phyloP scores from a whole-genome alignment of 2,888 invertebrate species.

The Heliconius charithonia region DNA sequence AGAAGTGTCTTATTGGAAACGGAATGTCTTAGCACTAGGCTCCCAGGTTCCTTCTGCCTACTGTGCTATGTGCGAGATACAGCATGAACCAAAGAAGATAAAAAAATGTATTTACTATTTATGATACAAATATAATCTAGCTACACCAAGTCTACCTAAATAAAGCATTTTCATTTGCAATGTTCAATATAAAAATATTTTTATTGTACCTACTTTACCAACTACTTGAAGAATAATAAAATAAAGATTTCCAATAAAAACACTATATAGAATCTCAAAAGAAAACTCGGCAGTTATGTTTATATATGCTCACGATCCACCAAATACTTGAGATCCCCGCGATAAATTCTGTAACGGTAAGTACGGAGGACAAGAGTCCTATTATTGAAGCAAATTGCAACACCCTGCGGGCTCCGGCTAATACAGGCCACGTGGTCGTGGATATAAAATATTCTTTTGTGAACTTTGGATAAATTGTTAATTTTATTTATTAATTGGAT shows the following conservation, averaged over 20 bases:
- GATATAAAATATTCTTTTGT: slow-evolving; percentile 42
- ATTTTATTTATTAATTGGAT: background rate
- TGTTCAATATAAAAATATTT: background rate
- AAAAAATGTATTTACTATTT: background rate
- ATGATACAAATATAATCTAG: background rate
- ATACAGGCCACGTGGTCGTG: slow-evolving; percentile 48
- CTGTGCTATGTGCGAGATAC: background rate
- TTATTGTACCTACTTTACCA: background rate
- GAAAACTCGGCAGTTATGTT: slow-evolving; percentile 6
- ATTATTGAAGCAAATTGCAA: slow-evolving; percentile 77
- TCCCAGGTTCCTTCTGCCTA: too few species aligned
- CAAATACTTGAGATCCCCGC: slow-evolving; percentile 48
- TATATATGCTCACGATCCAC: slow-evolving; percentile 33
- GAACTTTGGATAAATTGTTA: background rate
- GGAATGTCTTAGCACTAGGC: too few species aligned
- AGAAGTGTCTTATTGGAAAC: too few species aligned
- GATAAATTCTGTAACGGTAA: slow-evolving; percentile 70
- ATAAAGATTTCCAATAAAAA: slow-evolving; percentile 4
- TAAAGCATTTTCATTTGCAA: background rate
- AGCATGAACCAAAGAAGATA: background rate
- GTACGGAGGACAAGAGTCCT: slow-evolving; percentile 65
- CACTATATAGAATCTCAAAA: background rate
- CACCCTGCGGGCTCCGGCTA: slow-evolving; percentile 54
- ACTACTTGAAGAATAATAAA: background rate
- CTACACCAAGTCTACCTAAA: too few species aligned